phyloP scores from a whole-genome alignment of 2,797 vertebrate species.

The Rousettus madagascariensis region DNA sequence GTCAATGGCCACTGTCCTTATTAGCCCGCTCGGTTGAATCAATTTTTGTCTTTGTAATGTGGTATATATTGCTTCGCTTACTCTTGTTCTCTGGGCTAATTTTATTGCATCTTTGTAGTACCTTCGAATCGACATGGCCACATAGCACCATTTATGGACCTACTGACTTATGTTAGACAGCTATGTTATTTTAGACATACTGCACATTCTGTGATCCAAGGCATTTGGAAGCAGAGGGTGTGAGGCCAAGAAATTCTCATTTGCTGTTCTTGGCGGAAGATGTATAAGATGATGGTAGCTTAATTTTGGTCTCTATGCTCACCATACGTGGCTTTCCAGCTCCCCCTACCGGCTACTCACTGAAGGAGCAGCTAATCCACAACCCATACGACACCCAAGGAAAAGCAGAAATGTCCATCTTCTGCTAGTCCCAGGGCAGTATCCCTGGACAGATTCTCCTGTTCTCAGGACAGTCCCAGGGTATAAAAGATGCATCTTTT shows the following conservation, averaged over 20 bases:
- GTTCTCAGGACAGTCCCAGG: background rate
- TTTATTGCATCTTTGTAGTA: slow-evolving; percentile 22
- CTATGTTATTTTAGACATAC: background rate
- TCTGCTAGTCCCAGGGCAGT: background rate
- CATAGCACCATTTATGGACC: background rate
- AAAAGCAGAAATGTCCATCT: background rate
- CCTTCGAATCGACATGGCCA: background rate
- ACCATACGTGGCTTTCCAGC: background rate
- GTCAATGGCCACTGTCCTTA: background rate
- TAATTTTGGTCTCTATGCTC: background rate
- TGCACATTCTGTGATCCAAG: background rate
- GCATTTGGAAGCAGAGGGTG: background rate
- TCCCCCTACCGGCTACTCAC: background rate
- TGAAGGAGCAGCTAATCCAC: background rate
- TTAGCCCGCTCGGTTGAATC: background rate
- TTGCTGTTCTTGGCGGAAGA: background rate
- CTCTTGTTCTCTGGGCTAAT: slow-evolving; percentile 38
- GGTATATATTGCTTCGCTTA: background rate
- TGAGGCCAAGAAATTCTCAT: background rate
- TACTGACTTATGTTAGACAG: background rate
- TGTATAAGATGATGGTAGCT: background rate
- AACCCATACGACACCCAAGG: background rate
- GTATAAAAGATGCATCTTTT: background rate
- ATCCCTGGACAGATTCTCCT: background rate
- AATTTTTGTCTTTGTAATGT: slow-evolving; percentile 25